Base-by-base conservation (phyloP, 2,113 vertebrate genomes). In the Ranitomeya variabilis region DNA sequence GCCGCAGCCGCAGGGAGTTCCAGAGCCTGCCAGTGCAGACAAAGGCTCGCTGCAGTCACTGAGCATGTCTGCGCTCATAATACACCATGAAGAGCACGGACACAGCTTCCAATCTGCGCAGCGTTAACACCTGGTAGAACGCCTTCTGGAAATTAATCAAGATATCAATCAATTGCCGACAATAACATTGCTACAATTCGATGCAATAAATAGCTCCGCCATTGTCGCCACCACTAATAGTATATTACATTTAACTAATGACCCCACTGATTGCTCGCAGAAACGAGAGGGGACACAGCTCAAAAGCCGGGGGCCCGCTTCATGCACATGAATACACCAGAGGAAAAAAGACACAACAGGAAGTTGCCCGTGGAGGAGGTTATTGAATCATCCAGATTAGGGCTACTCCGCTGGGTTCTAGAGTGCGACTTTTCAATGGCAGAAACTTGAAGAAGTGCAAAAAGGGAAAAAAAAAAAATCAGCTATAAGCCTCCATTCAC, bases 1-100 rank as follows among this genome's bases (percentile, higher is more conserved):
- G 96, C 93, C 92, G 87, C 91, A 95, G 95, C 96, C 96, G 96
- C 94, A 94, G 96, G 96, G 96, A 96, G 96, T 95, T 94, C 93
- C 94, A 91, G 95, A 95, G 94, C 94, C 95, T 97, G 97, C 96
- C 96, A 97, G 96, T 95, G 93, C 96, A 96, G 97, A 99, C 97
- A 98, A 97, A 97, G 94, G 94, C 93, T 94, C 94, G 93, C 94
- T 95, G 95, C 96, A 95, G 94, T 94, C 90, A 93, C 93, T 92
- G 95, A 94, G 94, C 95, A 93, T 89, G 93, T 95, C 96, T 91
- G 95, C 95, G 96, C 95, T 95, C 95, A 93, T 94, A 94, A 95
- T 93, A 95, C 91, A 92, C 94, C 93, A 91, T 94, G 92, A 94
- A 93, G 94, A 94, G 95, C 94, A 95, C 92, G 93, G 95, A 95